Percentiles rank a stretch among this genome's conserved stretches.
These are phyloP conservation scores for Atherinosoma microstoma DNA, from an alignment of 2,797 vertebrate species.

Conservation along the genomic window DNA sequence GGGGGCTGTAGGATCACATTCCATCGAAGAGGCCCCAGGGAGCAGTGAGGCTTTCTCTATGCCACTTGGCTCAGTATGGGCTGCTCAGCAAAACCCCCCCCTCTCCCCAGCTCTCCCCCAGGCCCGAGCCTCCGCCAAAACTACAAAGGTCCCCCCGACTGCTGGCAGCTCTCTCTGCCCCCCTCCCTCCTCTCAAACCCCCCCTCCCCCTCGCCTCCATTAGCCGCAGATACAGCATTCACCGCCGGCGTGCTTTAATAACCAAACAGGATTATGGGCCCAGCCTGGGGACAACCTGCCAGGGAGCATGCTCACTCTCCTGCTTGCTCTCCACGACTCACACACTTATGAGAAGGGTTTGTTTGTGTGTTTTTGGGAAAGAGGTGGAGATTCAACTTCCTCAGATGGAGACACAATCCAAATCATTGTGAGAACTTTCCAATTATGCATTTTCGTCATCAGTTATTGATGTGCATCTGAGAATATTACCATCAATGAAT, in stretches of 20 bases:
- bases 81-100: slow-evolving; percentile 64
- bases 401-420: slow-evolving; percentile 70
- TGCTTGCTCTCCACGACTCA: slow-evolving; percentile 74
- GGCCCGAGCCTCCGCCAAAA: slow-evolving; percentile 83
- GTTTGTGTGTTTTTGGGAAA: slow-evolving; percentile 72
- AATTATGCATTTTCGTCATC: slow-evolving; percentile 55
- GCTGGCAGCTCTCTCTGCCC: slow-evolving; percentile 79
- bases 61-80: slow-evolving; percentile 82
- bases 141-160: slow-evolving; percentile 85
- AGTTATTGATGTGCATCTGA: slow-evolving; percentile 65
- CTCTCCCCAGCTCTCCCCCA: slow-evolving; percentile 43
- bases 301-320: slow-evolving; percentile 80
- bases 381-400: slow-evolving; percentile 68
- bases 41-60: slow-evolving; percentile 78
- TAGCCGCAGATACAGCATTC: slow-evolving; percentile 86
- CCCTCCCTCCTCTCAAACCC: slow-evolving; percentile 77
- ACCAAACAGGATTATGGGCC: slow-evolving; percentile 88
- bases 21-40: slow-evolving; percentile 86
- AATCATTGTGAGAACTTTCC: slow-evolving; percentile 69
- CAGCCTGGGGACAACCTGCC: slow-evolving; percentile 82
- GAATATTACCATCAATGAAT: slow-evolving; percentile 67
- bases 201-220: slow-evolving; percentile 82
- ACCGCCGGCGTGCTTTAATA: slow-evolving; percentile 87
- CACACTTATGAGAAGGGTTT: slow-evolving; percentile 74
- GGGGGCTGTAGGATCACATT: slow-evolving; percentile 85